Evolutionary conservation across 2,888 invertebrate genomes (phyloP).

Genomic region (Caenorhabditis sp.): DNA sequence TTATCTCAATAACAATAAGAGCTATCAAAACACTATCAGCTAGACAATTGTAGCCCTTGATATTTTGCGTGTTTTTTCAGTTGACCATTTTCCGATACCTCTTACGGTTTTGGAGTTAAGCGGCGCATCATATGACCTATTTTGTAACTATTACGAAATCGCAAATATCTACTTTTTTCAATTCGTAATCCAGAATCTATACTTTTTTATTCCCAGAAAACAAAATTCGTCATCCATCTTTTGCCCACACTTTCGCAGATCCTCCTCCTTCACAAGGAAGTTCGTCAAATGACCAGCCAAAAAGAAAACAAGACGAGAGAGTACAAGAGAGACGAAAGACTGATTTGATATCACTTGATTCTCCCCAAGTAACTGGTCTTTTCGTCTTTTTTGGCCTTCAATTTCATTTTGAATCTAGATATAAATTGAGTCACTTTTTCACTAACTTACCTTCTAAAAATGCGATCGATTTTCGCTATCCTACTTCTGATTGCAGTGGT

Average conservation of each 20-base stretch:
- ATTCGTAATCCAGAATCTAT: too few relatives aligned
- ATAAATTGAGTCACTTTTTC: neutral
- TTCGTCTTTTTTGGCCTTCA: conserved; percentile 12
- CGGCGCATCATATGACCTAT: too few relatives aligned
- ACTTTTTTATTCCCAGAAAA: too few relatives aligned
- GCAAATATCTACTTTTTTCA: too few relatives aligned
- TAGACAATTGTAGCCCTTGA: too few relatives aligned
- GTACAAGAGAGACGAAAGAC: conserved; percentile 6
- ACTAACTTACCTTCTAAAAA: neutral
- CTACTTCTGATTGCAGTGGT: conserved; percentile 26
- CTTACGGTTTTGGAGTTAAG: too few relatives aligned
- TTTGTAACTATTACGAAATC: too few relatives aligned
- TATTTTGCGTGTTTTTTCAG: too few relatives aligned
- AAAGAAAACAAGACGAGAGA: conserved; percentile 23
- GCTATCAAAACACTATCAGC: too few relatives aligned
- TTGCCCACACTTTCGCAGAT: neutral
- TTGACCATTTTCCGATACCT: too few relatives aligned
- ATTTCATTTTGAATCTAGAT: neutral
- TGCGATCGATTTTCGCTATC: conserved; percentile 36
- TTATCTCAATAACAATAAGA: too few relatives aligned
- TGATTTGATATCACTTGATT: conserved; percentile 45
- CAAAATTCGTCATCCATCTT: neutral
- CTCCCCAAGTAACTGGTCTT: conserved; percentile 42
- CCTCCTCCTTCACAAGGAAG: neutral
- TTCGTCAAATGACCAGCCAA: conserved; percentile 27